These are phyloP conservation scores for Cryptomyrus ogoouensis DNA, from an alignment of 2,113 vertebrate species.

Conservation along the genomic window DNA sequence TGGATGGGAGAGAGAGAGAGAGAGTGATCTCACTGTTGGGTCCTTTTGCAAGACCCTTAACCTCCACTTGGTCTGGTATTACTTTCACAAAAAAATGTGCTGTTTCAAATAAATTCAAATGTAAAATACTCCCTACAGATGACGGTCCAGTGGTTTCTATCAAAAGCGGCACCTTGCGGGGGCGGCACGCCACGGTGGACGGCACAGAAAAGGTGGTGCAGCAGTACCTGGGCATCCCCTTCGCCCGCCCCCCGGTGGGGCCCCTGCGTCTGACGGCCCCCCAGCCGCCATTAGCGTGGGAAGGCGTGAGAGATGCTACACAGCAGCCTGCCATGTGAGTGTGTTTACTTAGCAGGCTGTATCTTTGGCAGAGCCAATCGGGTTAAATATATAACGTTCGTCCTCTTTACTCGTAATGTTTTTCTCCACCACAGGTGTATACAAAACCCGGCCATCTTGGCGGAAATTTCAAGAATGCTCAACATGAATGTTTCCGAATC, in stretches of 20 bases:
- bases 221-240: conserved; percentile 72
- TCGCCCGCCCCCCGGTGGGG: conserved; percentile 74
- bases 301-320: conserved; percentile 61
- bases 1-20: too few relatives aligned
- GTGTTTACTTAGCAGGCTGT: not conserved
- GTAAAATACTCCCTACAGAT: conserved; percentile 26
- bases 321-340: conserved; percentile 66
- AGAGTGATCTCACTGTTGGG: not conserved
- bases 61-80: not conserved
- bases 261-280: conserved; percentile 66
- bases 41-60: not conserved
- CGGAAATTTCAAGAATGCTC: not conserved
- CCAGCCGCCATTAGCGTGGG: conserved; percentile 65
- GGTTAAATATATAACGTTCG: too few relatives aligned
- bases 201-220: conserved; percentile 54
- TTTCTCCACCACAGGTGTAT: conserved; percentile 2
- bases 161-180: conserved; percentile 57
- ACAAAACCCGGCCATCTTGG: not conserved
- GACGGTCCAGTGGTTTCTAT: conserved; percentile 55
- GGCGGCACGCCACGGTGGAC: conserved; percentile 50
- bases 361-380: not conserved
- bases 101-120: not conserved
- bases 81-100: not conserved
- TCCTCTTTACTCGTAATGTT: not conserved
- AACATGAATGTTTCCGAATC: not conserved